Evolutionary conservation across 2,113 vertebrate genomes (phyloP), one percentile per base, ranked within the genome.

Genomic region (Numenius arquata): DNA sequence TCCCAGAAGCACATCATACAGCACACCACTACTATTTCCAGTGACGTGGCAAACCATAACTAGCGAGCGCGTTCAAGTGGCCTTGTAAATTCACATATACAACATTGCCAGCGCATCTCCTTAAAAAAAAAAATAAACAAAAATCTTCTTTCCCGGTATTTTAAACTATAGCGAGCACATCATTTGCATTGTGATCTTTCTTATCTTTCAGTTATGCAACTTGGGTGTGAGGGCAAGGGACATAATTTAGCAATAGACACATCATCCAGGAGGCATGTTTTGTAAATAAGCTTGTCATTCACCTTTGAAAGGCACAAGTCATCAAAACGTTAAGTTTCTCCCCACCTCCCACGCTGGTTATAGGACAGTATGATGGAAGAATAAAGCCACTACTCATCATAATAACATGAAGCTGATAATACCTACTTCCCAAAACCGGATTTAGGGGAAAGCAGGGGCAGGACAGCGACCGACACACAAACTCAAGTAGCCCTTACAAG

Each of bases 21-120:
- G 75, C 25, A 73, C 72, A 77, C 26, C 29, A 40, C 62, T 56
- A 87, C 45, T 58, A 4, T 58, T 85, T 88, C 78, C 75, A 89
- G 4, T 94, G 91, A 95, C 67, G 63, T 94, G 95, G 93, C 78
- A 6, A 85, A 89, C 74, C 85, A 41, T 38, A 90, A 41, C 17
- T 20, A 53, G 27, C 2, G 12, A 61, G 10, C 21, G 5, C 2
- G 48, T 47, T 87, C 6, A 4, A 1, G 10, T 45, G 30, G 67
- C 73, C 61, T 72, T 45, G 38, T 7, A 40, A 62, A 63, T 50
- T 76, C 45, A 50, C 41, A 66, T 8, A 61, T 13, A 36, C 66
- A 56, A 61, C 34, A n/a, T 4, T 50, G 3, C 30, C 47, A 71
- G 29, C 30, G 1, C 5, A 56, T 11, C 6, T 34, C 4, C 23